Base-by-base conservation (phyloP, 2,113 vertebrate genomes). In the Perca schrenkii region DNA sequence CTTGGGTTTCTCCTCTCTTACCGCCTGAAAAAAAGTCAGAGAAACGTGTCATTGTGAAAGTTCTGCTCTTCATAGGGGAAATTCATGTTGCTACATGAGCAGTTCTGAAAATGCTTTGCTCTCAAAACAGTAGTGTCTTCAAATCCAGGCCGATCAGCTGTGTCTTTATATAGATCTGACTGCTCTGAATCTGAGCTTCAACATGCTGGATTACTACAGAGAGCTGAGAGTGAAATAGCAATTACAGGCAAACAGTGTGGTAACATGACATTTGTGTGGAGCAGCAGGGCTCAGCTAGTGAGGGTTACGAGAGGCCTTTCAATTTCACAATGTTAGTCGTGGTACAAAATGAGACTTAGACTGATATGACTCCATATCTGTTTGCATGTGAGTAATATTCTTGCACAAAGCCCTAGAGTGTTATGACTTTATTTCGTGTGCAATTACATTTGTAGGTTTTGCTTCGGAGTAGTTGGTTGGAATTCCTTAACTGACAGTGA, bases 111-210 rank as follows among this genome's bases (percentile, higher is more conserved):
- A 77, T 72, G 75, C 69, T 65, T 61, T 54, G 22, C 78, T 82
- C 63, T 82, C 81, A 86, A 86, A 86, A 73, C 78, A 83, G 82
- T 40, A 74, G 71, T 50, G 77, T 75, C 88, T 89, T 83, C 81
- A 82, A 82, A 90, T 86, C 67, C 77, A 69, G 49, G 64, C 67
- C 46, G 79, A 89, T 94, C 90, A 93, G 91, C 89, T 92, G 86
- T 88, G 89, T 91, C 87, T 66, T 71, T 80, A 80, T 84, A 87
- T 86, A 91, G 89, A 80, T 22, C 49, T 46, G 77, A 12, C 47
- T 67, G 72, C 17, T 8, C 60, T 63, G 74, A 76, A 43, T 77
- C 53, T 81, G 76, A 60, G 74, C 71, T 69, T 43, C 62, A 67
- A 16, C 46, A 19, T 75, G 67, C 61, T 66, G 85, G 52, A 89